Percentiles rank a stretch among this genome's conserved stretches.
These are phyloP conservation scores for Dione vanillae DNA, from an alignment of 2,888 invertebrate species.

Conservation along the genomic window DNA sequence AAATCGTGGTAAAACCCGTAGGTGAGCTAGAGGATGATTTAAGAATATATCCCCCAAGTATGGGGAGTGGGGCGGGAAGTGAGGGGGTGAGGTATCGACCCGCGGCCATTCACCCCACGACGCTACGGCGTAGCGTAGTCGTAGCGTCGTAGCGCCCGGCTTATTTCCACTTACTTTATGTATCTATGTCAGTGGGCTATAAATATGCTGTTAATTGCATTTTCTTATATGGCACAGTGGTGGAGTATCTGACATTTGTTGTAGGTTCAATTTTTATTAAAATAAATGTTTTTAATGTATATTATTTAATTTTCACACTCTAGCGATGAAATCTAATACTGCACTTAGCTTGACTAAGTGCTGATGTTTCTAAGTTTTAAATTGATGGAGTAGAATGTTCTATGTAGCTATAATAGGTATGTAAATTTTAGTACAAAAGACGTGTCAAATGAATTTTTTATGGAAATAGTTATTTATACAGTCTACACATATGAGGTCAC, in stretches of 20 bases:
- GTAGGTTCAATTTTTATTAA: not conserved
- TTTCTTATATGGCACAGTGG: not conserved
- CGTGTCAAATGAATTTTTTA: too few species aligned
- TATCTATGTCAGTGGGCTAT: constrained; percentile 40
- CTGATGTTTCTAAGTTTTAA: too few species aligned
- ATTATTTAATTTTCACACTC: too few species aligned
- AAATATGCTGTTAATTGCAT: constrained; percentile 26
- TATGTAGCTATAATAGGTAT: too few species aligned
- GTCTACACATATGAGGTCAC: too few species aligned
- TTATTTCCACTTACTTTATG: constrained; percentile 31
- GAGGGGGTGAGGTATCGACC: constrained; percentile 72
- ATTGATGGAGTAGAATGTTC: too few species aligned
- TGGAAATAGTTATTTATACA: too few species aligned
- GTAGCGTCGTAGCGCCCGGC: constrained; percentile 49
- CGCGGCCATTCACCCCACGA: constrained; percentile 72
- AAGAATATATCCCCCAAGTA: constrained; percentile 53
- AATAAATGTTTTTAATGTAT: not conserved
- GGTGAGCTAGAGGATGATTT: constrained; percentile 32
- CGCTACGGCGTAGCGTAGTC: constrained; percentile 65
- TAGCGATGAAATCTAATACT: too few species aligned
- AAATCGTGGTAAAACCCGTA: constrained; percentile 5
- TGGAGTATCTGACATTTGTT: not conserved
- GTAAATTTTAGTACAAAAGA: too few species aligned
- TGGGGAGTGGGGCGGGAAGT: constrained; percentile 44
- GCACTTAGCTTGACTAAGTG: too few species aligned